A percentile compares a stretch with the other conserved stretches of the same genome.
These are phyloP conservation scores for Tolmerus cingulatus DNA, from an alignment of 2,888 invertebrate genomes.

Conservation along the genomic window DNA sequence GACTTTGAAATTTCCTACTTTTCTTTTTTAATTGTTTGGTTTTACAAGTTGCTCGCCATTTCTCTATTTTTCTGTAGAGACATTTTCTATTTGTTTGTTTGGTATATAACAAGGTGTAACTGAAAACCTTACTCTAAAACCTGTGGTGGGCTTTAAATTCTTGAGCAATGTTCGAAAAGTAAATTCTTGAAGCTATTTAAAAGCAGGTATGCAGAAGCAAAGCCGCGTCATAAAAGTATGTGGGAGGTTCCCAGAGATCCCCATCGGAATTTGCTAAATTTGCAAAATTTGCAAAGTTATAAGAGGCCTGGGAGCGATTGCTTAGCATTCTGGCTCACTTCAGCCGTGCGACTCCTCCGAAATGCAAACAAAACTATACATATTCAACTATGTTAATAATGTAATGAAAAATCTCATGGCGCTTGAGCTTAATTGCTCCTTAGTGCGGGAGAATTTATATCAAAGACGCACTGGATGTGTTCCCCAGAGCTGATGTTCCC, in stretches of 20 bases:
- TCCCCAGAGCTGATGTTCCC: neutral
- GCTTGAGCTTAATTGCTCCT: neutral
- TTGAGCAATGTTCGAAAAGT: neutral
- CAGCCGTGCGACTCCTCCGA: neutral
- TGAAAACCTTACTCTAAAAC: neutral
- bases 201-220: neutral
- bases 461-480: neutral
- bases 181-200: neutral
- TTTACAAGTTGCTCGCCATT: neutral
- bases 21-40: neutral
- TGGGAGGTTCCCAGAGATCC: neutral
- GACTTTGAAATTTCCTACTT: neutral
- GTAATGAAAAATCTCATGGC: conserved; percentile 4
- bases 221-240: neutral
- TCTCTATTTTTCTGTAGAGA: neutral
- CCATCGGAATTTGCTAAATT: neutral
- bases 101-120: neutral
- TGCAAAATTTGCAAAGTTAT: neutral
- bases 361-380: conserved; percentile 17
- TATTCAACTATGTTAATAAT: conserved; percentile 28
- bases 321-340: neutral
- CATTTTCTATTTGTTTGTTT: neutral
- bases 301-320: neutral
- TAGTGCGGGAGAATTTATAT: conserved; percentile 7
- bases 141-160: neutral